Percentiles rank a stretch among this genome's conserved stretches.
phyloP scores from a whole-genome alignment of 1,140 invertebrate species.

The Zaprionus tsacasi region DNA sequence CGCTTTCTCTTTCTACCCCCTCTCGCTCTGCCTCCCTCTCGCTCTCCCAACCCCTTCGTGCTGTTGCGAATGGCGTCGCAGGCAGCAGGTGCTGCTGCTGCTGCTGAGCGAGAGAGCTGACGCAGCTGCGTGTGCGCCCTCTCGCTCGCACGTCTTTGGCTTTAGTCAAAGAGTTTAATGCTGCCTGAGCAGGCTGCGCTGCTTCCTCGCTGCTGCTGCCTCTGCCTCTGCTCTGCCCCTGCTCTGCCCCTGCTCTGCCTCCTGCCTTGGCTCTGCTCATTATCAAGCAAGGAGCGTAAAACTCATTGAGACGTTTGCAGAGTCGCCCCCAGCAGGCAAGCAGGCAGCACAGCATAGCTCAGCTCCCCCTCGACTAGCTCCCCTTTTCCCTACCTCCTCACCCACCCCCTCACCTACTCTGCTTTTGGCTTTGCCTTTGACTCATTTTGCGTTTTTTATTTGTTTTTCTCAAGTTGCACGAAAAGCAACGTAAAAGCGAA shows the following conservation, averaged over 20 bases:
- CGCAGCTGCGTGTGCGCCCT: conserved; percentile 4
- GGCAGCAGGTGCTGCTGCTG: conserved; percentile 64
- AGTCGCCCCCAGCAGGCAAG: conserved; percentile 15
- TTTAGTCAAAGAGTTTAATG: conserved; percentile 79
- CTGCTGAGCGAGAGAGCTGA: conserved; percentile 38
- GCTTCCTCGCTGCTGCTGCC: conserved; percentile 5
- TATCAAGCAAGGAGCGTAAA: conserved; percentile 80
- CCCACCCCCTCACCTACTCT: neutral
- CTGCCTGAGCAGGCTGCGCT: conserved; percentile 57
- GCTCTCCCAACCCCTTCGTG: conserved; percentile 30
- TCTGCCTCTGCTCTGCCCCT: conserved; percentile 18
- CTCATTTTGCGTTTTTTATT: conserved; percentile 73
- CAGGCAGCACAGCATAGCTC: neutral
- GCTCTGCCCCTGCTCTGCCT: conserved; percentile 17
- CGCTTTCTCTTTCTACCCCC: conserved; percentile 28
- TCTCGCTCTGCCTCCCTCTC: neutral
- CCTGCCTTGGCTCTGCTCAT: conserved; percentile 60
- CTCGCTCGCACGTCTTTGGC: conserved; percentile 49
- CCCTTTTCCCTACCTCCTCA: too few relatives aligned
- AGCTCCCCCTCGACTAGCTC: too few relatives aligned
- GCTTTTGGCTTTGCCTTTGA: conserved; percentile 63
- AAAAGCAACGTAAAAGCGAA: conserved; percentile 74
- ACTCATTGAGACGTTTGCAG: conserved; percentile 79
- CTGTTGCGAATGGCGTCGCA: conserved; percentile 66
- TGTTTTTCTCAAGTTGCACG: conserved; percentile 72